phyloP scores from a whole-genome alignment of 2,797 vertebrate species.

The Basileuterus tristriatus region DNA sequence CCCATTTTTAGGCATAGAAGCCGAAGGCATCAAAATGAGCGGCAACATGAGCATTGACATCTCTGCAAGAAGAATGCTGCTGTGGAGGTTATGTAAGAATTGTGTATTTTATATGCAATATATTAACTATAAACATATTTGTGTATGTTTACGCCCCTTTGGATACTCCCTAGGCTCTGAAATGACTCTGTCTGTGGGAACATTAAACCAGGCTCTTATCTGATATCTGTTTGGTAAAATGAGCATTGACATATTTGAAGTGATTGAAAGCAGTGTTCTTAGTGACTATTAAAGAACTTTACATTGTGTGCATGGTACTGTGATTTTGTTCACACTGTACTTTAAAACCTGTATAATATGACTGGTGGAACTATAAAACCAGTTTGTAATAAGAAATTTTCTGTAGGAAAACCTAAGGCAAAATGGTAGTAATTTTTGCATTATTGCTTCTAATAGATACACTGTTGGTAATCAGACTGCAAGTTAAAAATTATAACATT shows the following conservation, averaged over 20 bases:
- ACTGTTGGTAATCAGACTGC: neutral
- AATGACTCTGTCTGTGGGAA: neutral
- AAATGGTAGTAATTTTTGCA: neutral
- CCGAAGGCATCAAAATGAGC: neutral
- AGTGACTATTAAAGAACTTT: neutral
- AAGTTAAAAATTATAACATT: neutral
- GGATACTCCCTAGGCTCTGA: neutral
- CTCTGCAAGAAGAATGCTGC: neutral
- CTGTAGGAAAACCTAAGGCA: neutral
- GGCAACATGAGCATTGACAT: neutral
- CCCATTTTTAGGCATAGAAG: neutral
- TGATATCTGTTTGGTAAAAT: neutral
- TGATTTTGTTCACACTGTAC: neutral
- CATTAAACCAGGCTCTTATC: neutral
- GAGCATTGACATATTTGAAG: neutral
- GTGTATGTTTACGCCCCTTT: neutral
- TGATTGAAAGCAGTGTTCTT: neutral
- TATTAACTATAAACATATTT: neutral
- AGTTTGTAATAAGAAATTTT: neutral
- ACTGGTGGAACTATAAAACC: neutral
- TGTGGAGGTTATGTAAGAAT: neutral
- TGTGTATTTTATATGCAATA: neutral
- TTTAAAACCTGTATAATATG: neutral
- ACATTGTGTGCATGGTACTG: neutral
- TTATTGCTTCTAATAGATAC: neutral